Percentiles rank a stretch among this genome's conserved stretches.
These are phyloP conservation scores for Xestia sexstrigata DNA, from an alignment of 2,888 invertebrate species.

Conservation along the genomic window DNA sequence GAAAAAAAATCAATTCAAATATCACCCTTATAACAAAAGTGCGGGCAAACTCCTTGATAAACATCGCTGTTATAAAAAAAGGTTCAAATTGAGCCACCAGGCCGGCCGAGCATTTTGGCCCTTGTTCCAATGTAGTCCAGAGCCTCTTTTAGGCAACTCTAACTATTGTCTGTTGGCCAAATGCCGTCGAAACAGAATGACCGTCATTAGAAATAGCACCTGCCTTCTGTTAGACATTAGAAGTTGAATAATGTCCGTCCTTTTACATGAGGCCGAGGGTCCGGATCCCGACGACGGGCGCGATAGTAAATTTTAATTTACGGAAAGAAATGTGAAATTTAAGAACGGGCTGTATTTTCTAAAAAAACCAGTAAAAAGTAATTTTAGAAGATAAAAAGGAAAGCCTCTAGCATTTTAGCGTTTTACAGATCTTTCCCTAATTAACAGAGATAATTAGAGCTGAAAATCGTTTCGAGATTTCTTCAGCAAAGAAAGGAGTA, in stretches of 20 bases:
- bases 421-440: slow-evolving; percentile 29
- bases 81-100: slow-evolving; percentile 41
- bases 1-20: slow-evolving; percentile 67
- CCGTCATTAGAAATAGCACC: slow-evolving; percentile 81
- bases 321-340: slow-evolving; percentile 10
- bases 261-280: slow-evolving; percentile 38
- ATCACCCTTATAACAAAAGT: slow-evolving; percentile 60
- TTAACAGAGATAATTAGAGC: slow-evolving; percentile 49
- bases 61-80: slow-evolving; percentile 54
- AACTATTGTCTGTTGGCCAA: slow-evolving; percentile 69
- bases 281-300: slow-evolving; percentile 4
- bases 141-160: slow-evolving; percentile 44
- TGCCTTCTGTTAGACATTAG: slow-evolving; percentile 78
- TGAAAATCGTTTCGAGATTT: slow-evolving; percentile 37
- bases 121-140: slow-evolving; percentile 53
- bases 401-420: slow-evolving; percentile 2
- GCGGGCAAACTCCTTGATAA: slow-evolving; percentile 62
- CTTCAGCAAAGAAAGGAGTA: slow-evolving; percentile 19
- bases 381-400: slow-evolving; percentile 9
- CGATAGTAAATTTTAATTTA: slow-evolving; percentile 54
- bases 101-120: slow-evolving; percentile 35
- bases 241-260: slow-evolving; percentile 66
- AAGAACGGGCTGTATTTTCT: slow-evolving; percentile 8
- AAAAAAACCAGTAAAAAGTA: neutral
- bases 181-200: slow-evolving; percentile 73